Evolutionary conservation across 2,888 invertebrate species (phyloP), one percentile per base, ranked within the genome.

Genomic region (Leucania comma): DNA sequence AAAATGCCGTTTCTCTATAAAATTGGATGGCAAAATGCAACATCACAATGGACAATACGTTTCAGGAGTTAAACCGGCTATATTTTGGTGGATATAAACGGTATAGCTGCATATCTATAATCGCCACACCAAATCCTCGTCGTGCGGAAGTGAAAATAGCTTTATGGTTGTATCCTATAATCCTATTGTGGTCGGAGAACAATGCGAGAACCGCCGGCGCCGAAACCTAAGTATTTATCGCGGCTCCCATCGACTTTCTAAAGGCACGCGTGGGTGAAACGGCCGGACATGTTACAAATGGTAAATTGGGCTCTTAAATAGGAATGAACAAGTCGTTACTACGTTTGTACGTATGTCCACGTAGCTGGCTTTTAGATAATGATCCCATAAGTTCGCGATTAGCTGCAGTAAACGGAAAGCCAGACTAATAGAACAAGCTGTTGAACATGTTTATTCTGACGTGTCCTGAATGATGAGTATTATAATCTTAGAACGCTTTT

Each of bases 111-210:
- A 61, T 75, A 75, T 75, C 54, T 70, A 68, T 67, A 71, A 82
- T 72, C 59, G 66, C 66, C 51, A 68, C 65, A 42, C 72, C 61
- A 82, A 84, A 78, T 86, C 68, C 78, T 75, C 61, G 67, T 60
- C 42, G 56, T 62, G 79, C 86, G 89, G 89, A 92, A 87, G 89
- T 89, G 88, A 86, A 88, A 88, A 87, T 83, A 78, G 76, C 78
- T 71, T 69, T 72, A 78, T 76, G 60, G 72, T 77, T 61, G 75
- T 86, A 90, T 89, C 87, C 87, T 87, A 89, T 88, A 90, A 90
- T 90, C 85, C 88, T 89, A 92, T 91, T 92, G 91, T 91, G 84
- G 82, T 64, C 32, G 66, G 75, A 89, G 88, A 90, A 92, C 90
- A 90, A 92, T 90, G 77, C 70, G 71, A 78, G 75, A 82, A 77